Evolutionary conservation across 2,797 vertebrate species (phyloP), one percentile per base, ranked within the genome.

Genomic region (Pangasius krempfi): DNA sequence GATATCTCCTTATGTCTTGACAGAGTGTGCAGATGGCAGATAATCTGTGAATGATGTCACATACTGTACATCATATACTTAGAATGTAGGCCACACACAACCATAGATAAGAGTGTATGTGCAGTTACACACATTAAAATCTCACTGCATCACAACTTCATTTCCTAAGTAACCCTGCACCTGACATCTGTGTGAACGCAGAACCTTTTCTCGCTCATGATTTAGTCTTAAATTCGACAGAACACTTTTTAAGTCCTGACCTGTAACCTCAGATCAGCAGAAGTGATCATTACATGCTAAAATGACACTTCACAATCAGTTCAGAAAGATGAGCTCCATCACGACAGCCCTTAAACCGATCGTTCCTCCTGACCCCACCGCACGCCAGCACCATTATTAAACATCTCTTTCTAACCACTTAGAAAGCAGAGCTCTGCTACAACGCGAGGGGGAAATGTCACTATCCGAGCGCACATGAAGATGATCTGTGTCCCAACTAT

Each of bases 11-110:
- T 12, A 4, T 68, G 64, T 16, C 14, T 2, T 70, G 66, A 33
- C 5, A 70, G 66, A 70, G 16, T 6, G n/a, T 33, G 13, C 66
- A 33, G 30, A 33, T 9, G 64, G 13, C 66, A 33, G 30, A 33
- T 9, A 12, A n/a, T 76, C 44, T 7, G 5, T 18, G 20, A 47
- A 5, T 5, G 72, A 4, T 47, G 72, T 44, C 13, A 3, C 52
- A 37, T 58, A 8, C 7, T 33, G 86, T 27, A 12, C 4, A 25
- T 75, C 33, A 52, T 91, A 72, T 88, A 90, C 87, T 89, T 87
- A 73, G 50, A 72, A 78, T 78, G 56, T 87, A 72, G 58, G 20
- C 80, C 56, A n/a, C 25, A 47, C 80, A 16, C 68, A 16, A 18
- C 85, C 44, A 14, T 70, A 9, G 47, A 64, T 44, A 18, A 87